These are phyloP conservation scores for Burhinus oedicnemus DNA, from an alignment of 2,113 vertebrate species.

Conservation along the genomic window DNA sequence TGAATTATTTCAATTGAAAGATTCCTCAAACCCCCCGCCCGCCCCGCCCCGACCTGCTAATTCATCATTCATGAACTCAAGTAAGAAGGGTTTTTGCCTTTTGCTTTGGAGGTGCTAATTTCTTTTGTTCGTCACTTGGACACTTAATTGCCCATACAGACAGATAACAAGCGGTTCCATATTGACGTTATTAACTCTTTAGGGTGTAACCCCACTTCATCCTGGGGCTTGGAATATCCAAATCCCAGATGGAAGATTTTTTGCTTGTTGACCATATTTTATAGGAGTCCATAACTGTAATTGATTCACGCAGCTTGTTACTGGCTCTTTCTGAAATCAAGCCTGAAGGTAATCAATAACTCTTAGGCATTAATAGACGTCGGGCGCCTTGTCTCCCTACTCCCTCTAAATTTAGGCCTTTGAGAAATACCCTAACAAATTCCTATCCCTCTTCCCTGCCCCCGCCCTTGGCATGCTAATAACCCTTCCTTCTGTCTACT, in stretches of 20 bases:
- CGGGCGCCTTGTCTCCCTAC: neutral
- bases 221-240: neutral
- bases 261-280: neutral
- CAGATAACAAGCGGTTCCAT: neutral
- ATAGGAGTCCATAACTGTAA: neutral
- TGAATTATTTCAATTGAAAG: neutral
- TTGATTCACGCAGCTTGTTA: neutral
- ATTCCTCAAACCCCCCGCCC: no score
- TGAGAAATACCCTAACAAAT: neutral
- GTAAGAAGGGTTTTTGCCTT: neutral
- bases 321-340: neutral
- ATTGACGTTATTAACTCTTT: neutral
- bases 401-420: neutral
- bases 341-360: neutral
- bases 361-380: neutral
- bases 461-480: neutral
- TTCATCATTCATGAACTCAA: neutral
- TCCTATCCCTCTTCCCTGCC: neutral
- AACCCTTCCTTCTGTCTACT: neutral
- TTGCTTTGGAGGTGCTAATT: neutral
- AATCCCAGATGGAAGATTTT: neutral
- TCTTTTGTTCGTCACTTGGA: neutral
- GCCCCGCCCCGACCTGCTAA: neutral
- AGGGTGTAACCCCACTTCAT: neutral
- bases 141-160: neutral